These are phyloP conservation scores for Hedya salicella DNA, from an alignment of 2,888 invertebrate genomes.

Conservation along the genomic window DNA sequence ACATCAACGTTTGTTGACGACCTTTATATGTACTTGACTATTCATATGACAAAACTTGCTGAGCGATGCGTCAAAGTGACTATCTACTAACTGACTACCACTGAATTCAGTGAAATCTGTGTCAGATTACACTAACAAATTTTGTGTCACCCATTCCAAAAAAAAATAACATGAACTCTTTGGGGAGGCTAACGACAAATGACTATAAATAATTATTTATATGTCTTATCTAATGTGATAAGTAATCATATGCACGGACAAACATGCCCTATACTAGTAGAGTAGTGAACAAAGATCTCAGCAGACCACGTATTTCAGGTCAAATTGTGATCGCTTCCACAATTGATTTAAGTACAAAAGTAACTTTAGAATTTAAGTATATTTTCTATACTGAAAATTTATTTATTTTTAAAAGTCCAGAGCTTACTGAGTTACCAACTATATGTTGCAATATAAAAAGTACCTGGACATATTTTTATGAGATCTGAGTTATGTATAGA, in stretches of 20 bases:
- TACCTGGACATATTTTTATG: conserved; percentile 26
- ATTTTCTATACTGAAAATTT: conserved; percentile 36
- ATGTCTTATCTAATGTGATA: conserved; percentile 8
- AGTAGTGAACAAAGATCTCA: conserved; percentile 33
- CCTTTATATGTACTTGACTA: neutral
- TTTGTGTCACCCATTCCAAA: conserved; percentile 15
- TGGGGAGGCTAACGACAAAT: conserved; percentile 26
- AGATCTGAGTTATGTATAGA: conserved; percentile 43
- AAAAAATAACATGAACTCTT: conserved; percentile 2
- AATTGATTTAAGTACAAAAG: conserved; percentile 40
- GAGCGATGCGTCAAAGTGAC: conserved; percentile 20
- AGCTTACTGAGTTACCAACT: conserved; percentile 35
- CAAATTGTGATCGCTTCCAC: conserved; percentile 29
- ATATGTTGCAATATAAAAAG: conserved; percentile 27
- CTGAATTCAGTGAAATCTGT: conserved; percentile 4
- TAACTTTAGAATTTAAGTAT: conserved; percentile 40
- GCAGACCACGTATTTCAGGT: conserved; percentile 22
- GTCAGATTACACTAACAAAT: neutral
- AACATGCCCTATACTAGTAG: conserved; percentile 32
- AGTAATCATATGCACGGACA: conserved; percentile 19
- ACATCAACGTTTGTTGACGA: conserved; percentile 53
- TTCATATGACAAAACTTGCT: conserved; percentile 28
- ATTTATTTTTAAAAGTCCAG: conserved; percentile 36
- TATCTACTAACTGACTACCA: conserved; percentile 17
- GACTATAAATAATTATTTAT: conserved; percentile 13